Percentiles rank a stretch among this genome's conserved stretches.
Conservation (phyloP, 2,888 invertebrate genomes). For the Myathropa florea region DNA sequence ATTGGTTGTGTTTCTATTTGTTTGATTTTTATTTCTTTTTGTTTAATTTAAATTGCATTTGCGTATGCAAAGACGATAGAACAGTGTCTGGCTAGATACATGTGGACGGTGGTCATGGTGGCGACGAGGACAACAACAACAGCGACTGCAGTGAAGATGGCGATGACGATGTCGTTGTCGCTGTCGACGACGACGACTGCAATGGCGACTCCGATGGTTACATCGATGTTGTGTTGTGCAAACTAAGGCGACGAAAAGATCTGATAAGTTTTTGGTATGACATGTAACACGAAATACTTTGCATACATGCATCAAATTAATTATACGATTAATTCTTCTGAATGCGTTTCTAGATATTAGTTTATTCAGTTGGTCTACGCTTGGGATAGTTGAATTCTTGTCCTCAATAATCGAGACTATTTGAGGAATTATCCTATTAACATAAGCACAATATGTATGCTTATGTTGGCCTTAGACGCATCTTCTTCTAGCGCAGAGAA, state of each 20-base stretch:
- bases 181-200: slow-evolving; percentile 10
- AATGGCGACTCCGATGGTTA: slow-evolving; percentile 1
- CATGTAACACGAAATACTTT: slow-evolving; percentile 75
- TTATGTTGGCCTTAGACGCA: too few relatives aligned
- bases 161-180: slow-evolving; percentile 13
- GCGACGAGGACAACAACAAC: slow-evolving; percentile 32
- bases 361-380: slow-evolving; percentile 2
- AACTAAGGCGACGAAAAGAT: slow-evolving; percentile 71
- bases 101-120: slow-evolving; percentile 7
- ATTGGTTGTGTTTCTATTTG: slow-evolving; percentile 24
- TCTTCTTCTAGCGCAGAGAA: too few relatives aligned
- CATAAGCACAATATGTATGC: too few relatives aligned
- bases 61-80: slow-evolving; percentile 40
- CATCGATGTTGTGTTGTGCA: slow-evolving; percentile 43
- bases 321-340: slow-evolving; percentile 81
- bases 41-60: slow-evolving; percentile 69
- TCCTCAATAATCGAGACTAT: slow-evolving; percentile 52
- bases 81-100: background rate
- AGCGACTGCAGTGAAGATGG: slow-evolving; percentile 15
- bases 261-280: slow-evolving; percentile 72
- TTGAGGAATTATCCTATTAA: slow-evolving; percentile 57
- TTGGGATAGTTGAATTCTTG: slow-evolving; percentile 51
- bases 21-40: slow-evolving; percentile 45
- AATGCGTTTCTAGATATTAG: slow-evolving; percentile 54
- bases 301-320: slow-evolving; percentile 81